Base-by-base conservation (phyloP, 1,140 invertebrate species). In the Grapholita molesta region DNA sequence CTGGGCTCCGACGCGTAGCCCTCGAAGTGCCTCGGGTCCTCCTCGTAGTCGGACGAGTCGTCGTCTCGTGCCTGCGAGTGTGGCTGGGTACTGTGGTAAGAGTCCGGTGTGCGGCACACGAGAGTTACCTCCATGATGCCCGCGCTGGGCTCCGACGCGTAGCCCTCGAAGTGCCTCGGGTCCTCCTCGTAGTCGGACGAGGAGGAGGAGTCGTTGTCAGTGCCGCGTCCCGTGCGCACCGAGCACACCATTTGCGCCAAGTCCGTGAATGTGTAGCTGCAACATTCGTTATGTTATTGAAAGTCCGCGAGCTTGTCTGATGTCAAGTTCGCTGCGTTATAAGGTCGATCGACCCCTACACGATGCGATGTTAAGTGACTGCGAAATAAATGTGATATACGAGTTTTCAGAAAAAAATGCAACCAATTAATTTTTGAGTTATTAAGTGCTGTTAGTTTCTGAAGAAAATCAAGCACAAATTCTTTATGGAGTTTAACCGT, bases 171-270 rank as follows among this genome's bases (percentile, higher is more conserved):
- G 78, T 96, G 96, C 72, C 96, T 94, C 79, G 93, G 93, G 78
- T 94, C 92, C 32, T 92, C 92, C 52, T 93, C 91, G 76, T 94
- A 89, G 75, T 92, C 88, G 64, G 92, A 93, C 66, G 92, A 88
- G 65, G 93, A 89, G 70, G 92, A 73, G 64, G 91, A 88, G 0
- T 90, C 84, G 77, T 91, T 93, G 53, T 93, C 93, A 70, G 94
- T 70, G 67, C 89, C 85, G 64, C 88, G 92, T 0, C 92, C 93
- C 66, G 94, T 94, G 2, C 96, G 94, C 57, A 99, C 96, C 83
- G 97, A 96, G 79, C 97, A 99, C 42, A 99, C 97, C 94, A 99
- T 97, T 92, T 99, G 97, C 11, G 98, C 98, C 33, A 99, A 93
- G 93, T 99, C 98, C 15, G 98, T 99, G 92, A 99, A 99, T 12